These are phyloP conservation scores for Parapristionchus giblindavisi DNA, from an alignment of 2,888 invertebrate genomes.

Conservation along the genomic window DNA sequence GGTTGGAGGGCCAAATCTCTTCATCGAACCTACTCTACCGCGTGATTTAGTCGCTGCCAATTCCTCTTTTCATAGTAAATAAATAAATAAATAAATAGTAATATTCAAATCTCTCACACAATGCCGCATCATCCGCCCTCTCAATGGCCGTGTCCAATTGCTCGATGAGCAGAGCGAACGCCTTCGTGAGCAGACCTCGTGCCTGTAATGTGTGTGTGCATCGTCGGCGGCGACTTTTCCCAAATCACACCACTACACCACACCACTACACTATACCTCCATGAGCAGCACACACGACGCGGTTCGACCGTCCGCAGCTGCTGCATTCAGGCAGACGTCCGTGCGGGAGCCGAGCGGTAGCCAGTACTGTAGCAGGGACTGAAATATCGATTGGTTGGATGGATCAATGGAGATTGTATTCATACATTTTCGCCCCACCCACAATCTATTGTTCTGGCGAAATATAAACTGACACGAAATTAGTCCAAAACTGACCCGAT, in stretches of 20 bases:
- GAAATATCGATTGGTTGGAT: not conserved
- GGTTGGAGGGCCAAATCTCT: too few species aligned
- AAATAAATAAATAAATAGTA: too few species aligned
- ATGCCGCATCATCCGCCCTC: not conserved
- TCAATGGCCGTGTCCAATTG: slow-evolving; percentile 37
- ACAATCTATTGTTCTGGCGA: too few species aligned
- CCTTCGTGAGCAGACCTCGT: slow-evolving; percentile 49
- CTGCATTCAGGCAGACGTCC: slow-evolving; percentile 61
- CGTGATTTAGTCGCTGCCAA: too few species aligned
- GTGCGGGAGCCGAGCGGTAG: slow-evolving; percentile 56
- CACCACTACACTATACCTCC: slow-evolving; percentile 19
- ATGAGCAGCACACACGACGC: not conserved
- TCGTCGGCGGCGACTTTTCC: too few species aligned
- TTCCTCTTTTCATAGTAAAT: too few species aligned
- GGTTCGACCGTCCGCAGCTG: slow-evolving; percentile 42
- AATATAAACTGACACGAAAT: too few species aligned
- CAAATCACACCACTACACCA: not conserved
- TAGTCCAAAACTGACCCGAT: too few species aligned
- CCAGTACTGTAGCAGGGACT: slow-evolving; percentile 57
- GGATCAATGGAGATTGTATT: too few species aligned
- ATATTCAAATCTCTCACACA: slow-evolving; percentile 9
- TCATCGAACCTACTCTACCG: too few species aligned
- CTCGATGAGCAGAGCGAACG: slow-evolving; percentile 58
- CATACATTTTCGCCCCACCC: too few species aligned
- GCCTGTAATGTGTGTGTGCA: too few species aligned